Evolutionary conservation across 2,888 invertebrate genomes (phyloP), one percentile per base, ranked within the genome.

Genomic region (Amaurobius ferox): DNA sequence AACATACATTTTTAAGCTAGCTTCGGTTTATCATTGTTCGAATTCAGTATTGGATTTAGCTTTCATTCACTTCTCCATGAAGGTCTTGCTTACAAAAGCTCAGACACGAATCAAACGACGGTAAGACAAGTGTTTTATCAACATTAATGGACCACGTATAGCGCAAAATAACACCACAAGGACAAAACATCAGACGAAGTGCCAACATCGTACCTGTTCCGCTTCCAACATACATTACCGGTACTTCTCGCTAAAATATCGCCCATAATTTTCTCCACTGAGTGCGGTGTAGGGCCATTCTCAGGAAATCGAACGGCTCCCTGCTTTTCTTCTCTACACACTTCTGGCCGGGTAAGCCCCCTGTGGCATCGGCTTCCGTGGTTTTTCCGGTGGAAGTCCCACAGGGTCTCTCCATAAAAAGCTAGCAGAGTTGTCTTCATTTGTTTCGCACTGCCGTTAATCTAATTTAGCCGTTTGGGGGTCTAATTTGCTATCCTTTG

Each of bases 391-490:
- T 32, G 35, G 78, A 32, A 16, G 13, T 62, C 62, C 55, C 78
- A 28, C 39, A 11, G 70, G 19, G 11, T 26, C 9, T 26, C 16
- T 6, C 16, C 23, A 39, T 44, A 23, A 71, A 76, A 79, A 62
- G 55, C 72, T 66, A 11, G 48, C 55, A 26, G 26, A 77, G 66
- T 85, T 85, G 72, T 77, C 77, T 85, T 77, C 77, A 85, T 85
- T 85, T 85, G 83, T 85, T 85, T 83, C 74, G 48, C 40, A 62
- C 70, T 35, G 39, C 76, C 44, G 81, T 74, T 81, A 32, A 74
- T 81, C 74, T 81, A 74, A 74, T 74, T 81, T 48, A 62, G 26
- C 62, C 30, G 28, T 39, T 79, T 66, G 66, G 55, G 55, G 44
- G 55, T 55, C 55, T 55, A 55, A 55, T 55, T 55, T 55, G 55